These are phyloP conservation scores for Cryptoblepharus egeriae DNA, from an alignment of 2,797 vertebrate genomes.

Conservation along the genomic window DNA sequence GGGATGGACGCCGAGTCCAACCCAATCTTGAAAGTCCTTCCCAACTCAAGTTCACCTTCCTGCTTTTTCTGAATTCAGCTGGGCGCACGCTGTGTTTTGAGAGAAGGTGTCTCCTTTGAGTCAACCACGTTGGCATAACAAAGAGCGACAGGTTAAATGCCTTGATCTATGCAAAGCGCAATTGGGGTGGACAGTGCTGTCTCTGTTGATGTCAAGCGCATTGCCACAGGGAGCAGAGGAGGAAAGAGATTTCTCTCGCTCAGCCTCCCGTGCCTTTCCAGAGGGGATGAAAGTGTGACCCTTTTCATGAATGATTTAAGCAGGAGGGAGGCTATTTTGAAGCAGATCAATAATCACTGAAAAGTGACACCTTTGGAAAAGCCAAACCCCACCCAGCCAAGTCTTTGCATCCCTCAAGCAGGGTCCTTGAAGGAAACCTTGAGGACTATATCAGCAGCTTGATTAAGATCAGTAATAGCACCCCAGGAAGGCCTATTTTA, in stretches of 20 bases:
- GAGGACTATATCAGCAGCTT: neutral
- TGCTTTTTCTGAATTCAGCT: neutral
- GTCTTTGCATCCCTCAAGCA: constrained; percentile 10
- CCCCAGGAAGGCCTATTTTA: neutral
- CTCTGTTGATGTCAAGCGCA: neutral
- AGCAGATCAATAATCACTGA: constrained; percentile 49
- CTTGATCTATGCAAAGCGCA: neutral
- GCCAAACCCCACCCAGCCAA: constrained; percentile 41
- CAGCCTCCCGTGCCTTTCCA: neutral
- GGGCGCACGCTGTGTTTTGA: neutral
- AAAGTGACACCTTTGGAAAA: constrained; percentile 51
- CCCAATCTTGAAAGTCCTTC: neutral
- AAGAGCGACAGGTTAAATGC: neutral
- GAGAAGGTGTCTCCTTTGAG: no score
- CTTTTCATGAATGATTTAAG: constrained; percentile 58
- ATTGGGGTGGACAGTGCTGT: neutral
- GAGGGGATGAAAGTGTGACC: constrained; percentile 17
- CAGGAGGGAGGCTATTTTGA: constrained; percentile 41
- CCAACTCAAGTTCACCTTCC: neutral
- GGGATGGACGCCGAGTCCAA: no score
- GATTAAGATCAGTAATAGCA: neutral
- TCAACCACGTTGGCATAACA: neutral
- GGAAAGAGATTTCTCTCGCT: neutral
- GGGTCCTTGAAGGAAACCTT: constrained; percentile 35
- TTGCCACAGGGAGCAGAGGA: neutral